Base-by-base conservation (phyloP, 1,140 invertebrate species). In the Lasaia peninsularis region DNA sequence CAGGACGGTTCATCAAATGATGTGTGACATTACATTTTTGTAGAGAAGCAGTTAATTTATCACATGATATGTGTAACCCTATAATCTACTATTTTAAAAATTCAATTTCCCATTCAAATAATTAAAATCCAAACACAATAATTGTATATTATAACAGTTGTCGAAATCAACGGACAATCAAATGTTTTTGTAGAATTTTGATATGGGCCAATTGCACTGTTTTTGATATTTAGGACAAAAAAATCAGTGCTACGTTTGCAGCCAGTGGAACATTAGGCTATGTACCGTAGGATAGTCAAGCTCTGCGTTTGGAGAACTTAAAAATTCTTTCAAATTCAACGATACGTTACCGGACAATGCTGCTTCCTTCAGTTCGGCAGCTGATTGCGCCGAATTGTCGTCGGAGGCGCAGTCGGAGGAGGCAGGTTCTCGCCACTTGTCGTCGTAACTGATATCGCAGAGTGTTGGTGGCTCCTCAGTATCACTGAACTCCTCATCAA, bases 201-300 rank as follows among this genome's bases (percentile, higher is more conserved):
- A 60, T 58, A 70, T 62, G 56, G 67, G 63, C 67, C 70, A 67
- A 75, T 56, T 34, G 28, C 31, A 58, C 32, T 52, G 33, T 59
- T 34, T 50, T 54, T 37, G 63, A 56, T 67, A 53, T 24, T 50
- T 24, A 44, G 53, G 52, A 54, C 57, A 14, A 32, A n/a, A 52
- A 5, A 31, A 35, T 56, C 52, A 65, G 34, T 72, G 81, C 81
- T 88, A 88, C 75, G 86, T 86, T 62, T 88, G 86, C 67, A 88
- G 65, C 86, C 86, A 88, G 66, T 88, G 86, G 56, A 88, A 84
- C 86, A 88, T 88, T 56, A 88, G 83, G 61, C 86, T 88, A 71
- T 88, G 86, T 52, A 88, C 80, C 0, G 86, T 88, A 7, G 76
- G 79, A 54, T 86, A 88, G 67, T 88, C 86, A 5, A 88, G 68